Conservation (phyloP, 92 coral and sea anemone genomes). For the Montipora capitata region DNA sequence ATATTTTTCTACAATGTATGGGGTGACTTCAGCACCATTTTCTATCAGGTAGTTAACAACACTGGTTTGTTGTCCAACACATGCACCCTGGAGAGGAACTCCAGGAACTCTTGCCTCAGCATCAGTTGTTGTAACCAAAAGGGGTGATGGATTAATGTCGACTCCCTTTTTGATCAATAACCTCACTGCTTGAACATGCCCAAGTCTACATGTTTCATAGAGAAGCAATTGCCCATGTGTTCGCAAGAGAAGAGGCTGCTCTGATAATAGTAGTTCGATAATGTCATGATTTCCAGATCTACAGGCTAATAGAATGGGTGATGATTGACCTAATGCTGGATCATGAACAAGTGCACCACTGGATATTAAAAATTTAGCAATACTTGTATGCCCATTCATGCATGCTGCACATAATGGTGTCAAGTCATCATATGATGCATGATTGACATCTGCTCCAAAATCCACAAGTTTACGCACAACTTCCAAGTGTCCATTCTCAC, state of each 20-base stretch:
- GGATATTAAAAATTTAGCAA: slow-evolving; percentile 77
- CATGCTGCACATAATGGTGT: slow-evolving; percentile 94
- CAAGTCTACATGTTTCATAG: slow-evolving; percentile 85
- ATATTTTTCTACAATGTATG: slow-evolving; percentile 77
- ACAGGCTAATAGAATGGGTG: slow-evolving; percentile 92
- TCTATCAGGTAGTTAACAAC: slow-evolving; percentile 88
- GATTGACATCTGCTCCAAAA: slow-evolving; percentile 87
- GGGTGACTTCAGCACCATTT: slow-evolving; percentile 91
- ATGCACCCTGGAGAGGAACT: slow-evolving; percentile 91
- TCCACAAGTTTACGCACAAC: slow-evolving; percentile 87
- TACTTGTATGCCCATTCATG: slow-evolving; percentile 82
- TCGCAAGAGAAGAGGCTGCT: slow-evolving; percentile 74
- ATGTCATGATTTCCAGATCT: slow-evolving; percentile 78
- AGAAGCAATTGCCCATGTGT: slow-evolving; percentile 84
- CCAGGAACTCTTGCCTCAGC: slow-evolving; percentile 43
- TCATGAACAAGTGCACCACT: slow-evolving; percentile 84
- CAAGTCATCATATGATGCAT: slow-evolving; percentile 51
- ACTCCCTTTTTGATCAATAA: slow-evolving; percentile 83
- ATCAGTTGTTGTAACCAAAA: slow-evolving; percentile 15
- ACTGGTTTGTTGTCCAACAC: slow-evolving; percentile 75
- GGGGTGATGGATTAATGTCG: slow-evolving; percentile 79
- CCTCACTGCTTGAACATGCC: slow-evolving; percentile 83
- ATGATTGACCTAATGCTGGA: slow-evolving; percentile 50
- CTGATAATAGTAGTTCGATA: slow-evolving; percentile 77
- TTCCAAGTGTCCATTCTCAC: slow-evolving; percentile 86